Percentiles rank a stretch among this genome's conserved stretches.
Conservation (phyloP, 1,140 invertebrate species). For the Hermatobates lingyangjiaoensis region DNA sequence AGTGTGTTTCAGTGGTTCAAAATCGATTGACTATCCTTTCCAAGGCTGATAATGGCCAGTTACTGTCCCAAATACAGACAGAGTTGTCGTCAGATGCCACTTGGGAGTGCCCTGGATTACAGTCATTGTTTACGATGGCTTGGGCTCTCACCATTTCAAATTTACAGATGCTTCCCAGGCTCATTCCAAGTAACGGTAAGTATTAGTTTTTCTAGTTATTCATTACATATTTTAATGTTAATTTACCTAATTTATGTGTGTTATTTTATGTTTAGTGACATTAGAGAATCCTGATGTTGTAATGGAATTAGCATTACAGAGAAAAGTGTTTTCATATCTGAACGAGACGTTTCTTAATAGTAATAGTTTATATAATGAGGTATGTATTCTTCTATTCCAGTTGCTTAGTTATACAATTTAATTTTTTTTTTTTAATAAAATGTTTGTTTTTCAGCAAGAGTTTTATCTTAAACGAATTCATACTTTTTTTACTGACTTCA, state of each 20-base stretch:
- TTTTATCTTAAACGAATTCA: constrained; percentile 74
- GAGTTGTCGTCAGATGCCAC: constrained; percentile 23
- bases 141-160: constrained; percentile 63
- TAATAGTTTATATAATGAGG: constrained; percentile 47
- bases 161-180: constrained; percentile 38
- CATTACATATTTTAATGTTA: neutral
- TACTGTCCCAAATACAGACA: constrained; percentile 35
- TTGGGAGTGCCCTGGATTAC: constrained; percentile 34
- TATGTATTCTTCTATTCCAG: constrained; percentile 18
- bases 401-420: neutral
- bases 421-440: neutral
- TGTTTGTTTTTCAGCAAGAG: constrained; percentile 24
- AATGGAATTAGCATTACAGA: constrained; percentile 55
- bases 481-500: constrained; percentile 75
- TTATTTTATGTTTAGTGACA: constrained; percentile 20
- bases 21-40: constrained; percentile 49
- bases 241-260: neutral
- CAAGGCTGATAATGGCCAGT: constrained; percentile 31
- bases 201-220: neutral
- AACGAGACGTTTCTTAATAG: constrained; percentile 50
- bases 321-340: constrained; percentile 61
- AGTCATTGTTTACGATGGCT: constrained; percentile 55
- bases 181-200: constrained; percentile 13
- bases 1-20: constrained; percentile 33
- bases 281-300: constrained; percentile 57